Base-by-base conservation (phyloP, 2,113 vertebrate genomes). In the Myotis lucifugus region DNA sequence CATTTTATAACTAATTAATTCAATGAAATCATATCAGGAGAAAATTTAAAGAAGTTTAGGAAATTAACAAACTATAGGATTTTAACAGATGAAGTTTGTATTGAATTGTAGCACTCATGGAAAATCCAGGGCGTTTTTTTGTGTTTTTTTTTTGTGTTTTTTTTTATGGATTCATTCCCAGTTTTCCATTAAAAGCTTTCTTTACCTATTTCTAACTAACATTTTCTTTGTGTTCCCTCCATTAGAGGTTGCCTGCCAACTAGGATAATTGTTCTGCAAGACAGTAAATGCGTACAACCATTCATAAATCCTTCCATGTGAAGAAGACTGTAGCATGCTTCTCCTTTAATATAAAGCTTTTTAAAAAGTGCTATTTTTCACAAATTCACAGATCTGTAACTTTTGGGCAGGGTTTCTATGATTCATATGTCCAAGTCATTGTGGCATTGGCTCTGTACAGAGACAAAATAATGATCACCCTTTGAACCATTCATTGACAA, bases 191-290 rank as follows among this genome's bases (percentile, higher is more conserved):
- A 54, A 91, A 90, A 89, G 11, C 29, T 92, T 50, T 13, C 4
- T 76, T 91, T 64, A 48, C 61, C 73, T 72, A 91, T 92, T 92
- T 95, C 83, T 91, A 77, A 70, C 84, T 56, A 90, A n/a, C 17
- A 6, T 61, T 74, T 92, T 70, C 72, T 78, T 90, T 91, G 40
- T 82, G 72, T 89, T 73, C 69, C 61, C n/a, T 86, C 52, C 32
- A 74, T n/a, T 11, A 21, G 72, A 50, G 88, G 34, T 25, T 77
- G 82, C 72, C 61, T 96, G 69, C 72, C 90, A 40, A 2, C 50
- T 27, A 19, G 74, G 10, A 1, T 32, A 69, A 46, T 66, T 94
- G 40, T 70, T 95, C 81, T 54, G 82, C 73, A 83, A 90, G 81
- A 66, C 0, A 94, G 56, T 37, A 93, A 94, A 92, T 32, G 76